Evolutionary conservation across 2,888 invertebrate genomes (phyloP), one percentile per base, ranked within the genome.

Genomic region (Andrena bicolor): DNA sequence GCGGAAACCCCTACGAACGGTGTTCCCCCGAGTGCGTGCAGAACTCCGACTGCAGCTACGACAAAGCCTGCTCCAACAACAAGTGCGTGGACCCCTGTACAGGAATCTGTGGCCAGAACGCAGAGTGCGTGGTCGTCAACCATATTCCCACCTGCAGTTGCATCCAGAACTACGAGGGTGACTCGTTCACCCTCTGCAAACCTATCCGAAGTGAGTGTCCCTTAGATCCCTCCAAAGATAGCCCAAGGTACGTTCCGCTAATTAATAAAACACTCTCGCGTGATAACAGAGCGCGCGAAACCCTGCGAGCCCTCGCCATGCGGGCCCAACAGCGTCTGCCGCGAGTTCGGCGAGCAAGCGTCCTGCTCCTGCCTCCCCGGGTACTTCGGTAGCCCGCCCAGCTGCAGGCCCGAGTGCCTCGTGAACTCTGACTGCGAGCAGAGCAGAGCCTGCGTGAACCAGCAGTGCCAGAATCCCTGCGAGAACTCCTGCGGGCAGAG

Each of bases 1-100:
- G 89, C 6, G 94, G 95, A 30, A 93, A 94, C 83, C 94, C 95
- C 1, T 94, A 94, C 71, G 95, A 95, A 75, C 96, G 96, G 70
- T 97, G 97, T 91, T 95, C 97, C 86, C 97, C 97, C 5, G 97
- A 98, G 94, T 98, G 98, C 93, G 95, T 97, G 0, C 94, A 97
- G 10, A 98, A 97, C 92, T 95, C 96, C 0, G 98, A 98, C 90
- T 98, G 98, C 92, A 94, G 96, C 0, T 94, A 95, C 70, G 96
- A 97, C 91, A 96, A 96, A 91, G 96, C 98, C 23, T 98, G 98
- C 92, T 94, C 96, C 48, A 96, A 96, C 86, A 96, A 96, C 82
- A 97, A 97, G 94, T 98, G 98, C 92, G 94, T 96, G 26, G 96
- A 98, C 93, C 98, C 98, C 5, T 98, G 98, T 89, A 95, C 96